Base-by-base conservation (phyloP, 2,888 invertebrate genomes). In the Synergus gifuensis region DNA sequence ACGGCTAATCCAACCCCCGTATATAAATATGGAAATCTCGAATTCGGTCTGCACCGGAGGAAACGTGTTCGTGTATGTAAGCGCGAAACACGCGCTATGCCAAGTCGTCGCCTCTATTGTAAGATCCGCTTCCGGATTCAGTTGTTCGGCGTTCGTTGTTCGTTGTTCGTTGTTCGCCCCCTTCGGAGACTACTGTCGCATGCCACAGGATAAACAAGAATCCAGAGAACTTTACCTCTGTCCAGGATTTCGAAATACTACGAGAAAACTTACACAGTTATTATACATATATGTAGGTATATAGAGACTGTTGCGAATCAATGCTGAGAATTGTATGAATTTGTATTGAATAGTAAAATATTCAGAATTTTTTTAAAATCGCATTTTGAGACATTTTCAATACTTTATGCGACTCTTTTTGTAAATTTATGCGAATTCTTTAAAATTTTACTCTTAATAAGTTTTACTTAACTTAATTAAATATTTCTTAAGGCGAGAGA, bases 21-120 rank as follows among this genome's bases (percentile, higher is more conserved):
- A 77, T 78, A 83, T 83, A 81, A 83, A 83, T 83, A 83, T 83
- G 83, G 81, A 83, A 81, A 83, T 83, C 81, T 81, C 18, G 54
- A 36, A 73, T 73, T 73, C 28, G 73, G 73, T 54, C 69, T 46
- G 49, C 49, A 54, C 9, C 49, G 4, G 12, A 36, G 54, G 54
- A 73, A 73, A 73, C 36, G 73, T 73, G n/a, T 73, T 73, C 73
- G 49, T 73, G 73, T 73, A 73, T 73, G 73, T 73, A 73, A 73
- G 73, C 54, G 73, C 54, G 54, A 73, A 69, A 73, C 73, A 36
- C 73, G 36, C 54, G 73, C 54, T 16, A 28, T 73, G 73, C 73
- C 73, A 73, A 73, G 49, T 73, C 54, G 73, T 73, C 73, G 73
- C 73, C 73, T 73, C 73, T 36, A 49, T 73, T 73, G 73, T 49